Percentiles rank a stretch among this genome's conserved stretches.
phyloP scores from a whole-genome alignment of 2,888 invertebrate species.

The Sussaba pulchella region DNA sequence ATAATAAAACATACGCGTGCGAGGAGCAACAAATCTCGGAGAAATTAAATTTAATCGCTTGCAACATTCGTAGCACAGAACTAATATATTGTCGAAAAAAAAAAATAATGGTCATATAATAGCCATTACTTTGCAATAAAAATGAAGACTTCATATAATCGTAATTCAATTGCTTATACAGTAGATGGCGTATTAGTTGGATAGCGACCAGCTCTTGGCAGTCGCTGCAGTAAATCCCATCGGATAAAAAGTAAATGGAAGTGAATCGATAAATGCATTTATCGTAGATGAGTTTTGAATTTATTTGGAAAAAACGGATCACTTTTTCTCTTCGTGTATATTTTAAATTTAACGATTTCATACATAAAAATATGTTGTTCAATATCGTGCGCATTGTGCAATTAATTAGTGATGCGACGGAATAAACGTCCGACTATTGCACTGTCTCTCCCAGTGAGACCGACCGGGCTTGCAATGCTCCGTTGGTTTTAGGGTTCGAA shows the following conservation, averaged over 20 bases:
- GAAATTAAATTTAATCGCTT: background rate
- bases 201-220: background rate
- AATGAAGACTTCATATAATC: background rate
- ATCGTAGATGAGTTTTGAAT: too few species aligned
- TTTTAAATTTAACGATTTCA: too few species aligned
- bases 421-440: background rate
- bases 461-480: conserved; percentile 34
- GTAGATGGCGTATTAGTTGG: too few species aligned
- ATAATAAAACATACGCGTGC: background rate
- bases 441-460: background rate
- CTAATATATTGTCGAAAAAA: background rate
- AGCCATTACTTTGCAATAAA: background rate
- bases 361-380: too few species aligned
- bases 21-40: background rate
- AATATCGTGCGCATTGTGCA: background rate
- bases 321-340: too few species aligned
- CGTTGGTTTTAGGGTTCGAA: conserved; percentile 24
- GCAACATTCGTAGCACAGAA: background rate
- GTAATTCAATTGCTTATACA: background rate
- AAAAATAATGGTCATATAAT: background rate
- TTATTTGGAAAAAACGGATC: too few species aligned
- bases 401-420: background rate
- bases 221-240: conserved; percentile 1
- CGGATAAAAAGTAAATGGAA: background rate
- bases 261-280: too few species aligned